A percentile compares a stretch with the other conserved stretches of the same genome.
These are phyloP conservation scores for Gadus macrocephalus DNA, from an alignment of 2,113 vertebrate genomes.

Conservation along the genomic window DNA sequence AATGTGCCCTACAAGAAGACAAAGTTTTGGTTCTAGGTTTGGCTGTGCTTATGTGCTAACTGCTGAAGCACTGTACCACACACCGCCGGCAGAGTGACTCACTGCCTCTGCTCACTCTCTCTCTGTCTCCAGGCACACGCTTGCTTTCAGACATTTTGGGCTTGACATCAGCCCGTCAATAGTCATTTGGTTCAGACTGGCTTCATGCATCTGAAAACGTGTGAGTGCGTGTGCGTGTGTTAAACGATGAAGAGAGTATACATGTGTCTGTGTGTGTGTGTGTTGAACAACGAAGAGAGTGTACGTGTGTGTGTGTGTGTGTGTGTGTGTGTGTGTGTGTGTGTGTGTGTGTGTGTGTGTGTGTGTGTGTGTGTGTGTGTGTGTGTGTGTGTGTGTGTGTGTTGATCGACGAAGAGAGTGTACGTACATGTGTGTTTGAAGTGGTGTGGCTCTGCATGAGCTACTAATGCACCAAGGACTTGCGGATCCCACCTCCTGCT, in stretches of 20 bases:
- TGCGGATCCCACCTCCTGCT: constrained; percentile 18
- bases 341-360: constrained; percentile 8
- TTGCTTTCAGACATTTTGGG: too few species aligned
- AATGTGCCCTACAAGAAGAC: too few species aligned
- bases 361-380: constrained; percentile 9
- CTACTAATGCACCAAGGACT: constrained; percentile 38
- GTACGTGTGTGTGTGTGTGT: not conserved
- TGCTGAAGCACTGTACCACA: too few species aligned
- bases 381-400: constrained; percentile 1
- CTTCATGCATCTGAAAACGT: too few species aligned
- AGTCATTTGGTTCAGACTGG: too few species aligned
- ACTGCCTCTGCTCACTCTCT: constrained; percentile 18
- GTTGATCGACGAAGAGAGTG: not conserved
- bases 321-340: not conserved
- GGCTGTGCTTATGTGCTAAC: too few species aligned
- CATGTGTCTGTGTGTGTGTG: constrained; percentile 8
- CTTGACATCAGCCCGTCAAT: too few species aligned
- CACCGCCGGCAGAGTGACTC: constrained; percentile 14
- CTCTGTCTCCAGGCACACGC: constrained; percentile 3
- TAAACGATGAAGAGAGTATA: too few species aligned
- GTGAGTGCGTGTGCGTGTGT: not conserved
- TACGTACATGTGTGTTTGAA: constrained; percentile 3
- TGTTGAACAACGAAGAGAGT: not conserved
- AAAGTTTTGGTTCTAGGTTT: too few species aligned
- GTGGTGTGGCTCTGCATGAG: constrained; percentile 14